These are phyloP conservation scores for Illadopsis cleaveri DNA, from an alignment of 2,113 vertebrate genomes.

Conservation along the genomic window DNA sequence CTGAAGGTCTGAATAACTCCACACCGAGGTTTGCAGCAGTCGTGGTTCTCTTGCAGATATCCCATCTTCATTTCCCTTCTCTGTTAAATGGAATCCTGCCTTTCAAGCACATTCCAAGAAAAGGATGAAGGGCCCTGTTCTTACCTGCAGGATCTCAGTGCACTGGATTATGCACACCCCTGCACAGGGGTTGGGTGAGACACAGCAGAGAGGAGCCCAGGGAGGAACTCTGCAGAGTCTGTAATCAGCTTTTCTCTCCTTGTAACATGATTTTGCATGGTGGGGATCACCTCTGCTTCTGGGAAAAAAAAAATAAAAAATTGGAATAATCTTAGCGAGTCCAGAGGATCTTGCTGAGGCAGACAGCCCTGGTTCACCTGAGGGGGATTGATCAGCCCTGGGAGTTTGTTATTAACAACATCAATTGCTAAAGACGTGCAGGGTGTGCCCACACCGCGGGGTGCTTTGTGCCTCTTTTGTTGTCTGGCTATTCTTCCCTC, in stretches of 20 bases:
- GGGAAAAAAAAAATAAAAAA: background rate
- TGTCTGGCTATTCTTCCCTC: background rate
- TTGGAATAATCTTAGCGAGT: background rate
- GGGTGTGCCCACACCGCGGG: accelerated
- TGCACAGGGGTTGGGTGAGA: background rate
- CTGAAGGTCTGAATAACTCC: background rate
- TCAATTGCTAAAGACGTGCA: accelerated
- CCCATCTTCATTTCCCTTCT: background rate
- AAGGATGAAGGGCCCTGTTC: background rate
- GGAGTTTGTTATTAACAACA: background rate
- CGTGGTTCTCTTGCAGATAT: background rate
- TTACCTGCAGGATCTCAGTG: background rate
- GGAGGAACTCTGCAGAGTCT: background rate
- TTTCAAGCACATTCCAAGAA: background rate
- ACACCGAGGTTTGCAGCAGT: background rate
- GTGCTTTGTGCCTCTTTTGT: background rate
- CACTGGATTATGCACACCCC: accelerated
- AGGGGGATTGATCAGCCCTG: background rate
- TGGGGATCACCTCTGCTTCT: background rate
- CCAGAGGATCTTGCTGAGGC: background rate
- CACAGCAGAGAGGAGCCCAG: background rate
- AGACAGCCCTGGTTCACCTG: background rate
- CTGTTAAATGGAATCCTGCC: background rate
- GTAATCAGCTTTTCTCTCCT: background rate
- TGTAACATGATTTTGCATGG: background rate